Evolutionary conservation across 2,113 vertebrate species (phyloP).

Genomic region (Oncorhynchus gorbuscha): DNA sequence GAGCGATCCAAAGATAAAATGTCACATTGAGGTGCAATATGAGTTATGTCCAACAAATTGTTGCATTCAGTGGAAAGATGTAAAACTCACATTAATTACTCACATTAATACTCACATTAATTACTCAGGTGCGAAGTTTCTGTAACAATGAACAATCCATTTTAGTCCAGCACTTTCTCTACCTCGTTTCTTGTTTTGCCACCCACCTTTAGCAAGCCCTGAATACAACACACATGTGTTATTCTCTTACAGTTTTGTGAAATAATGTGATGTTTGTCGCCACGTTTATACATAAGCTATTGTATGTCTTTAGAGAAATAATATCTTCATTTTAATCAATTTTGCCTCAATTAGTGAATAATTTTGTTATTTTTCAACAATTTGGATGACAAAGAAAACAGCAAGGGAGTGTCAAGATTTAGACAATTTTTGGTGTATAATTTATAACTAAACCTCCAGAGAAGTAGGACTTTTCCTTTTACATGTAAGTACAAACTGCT

Average conservation of each 20-base stretch:
- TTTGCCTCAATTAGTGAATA: slow-evolving; percentile 68
- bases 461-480: slow-evolving; percentile 33
- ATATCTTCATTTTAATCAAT: slow-evolving; percentile 58
- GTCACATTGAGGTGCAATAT: slow-evolving; percentile 8
- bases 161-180: background rate
- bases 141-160: background rate
- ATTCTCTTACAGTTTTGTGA: slow-evolving; percentile 40
- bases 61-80: slow-evolving; percentile 1
- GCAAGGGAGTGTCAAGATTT: slow-evolving; percentile 46
- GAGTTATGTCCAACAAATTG: slow-evolving; percentile 32
- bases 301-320: slow-evolving; percentile 57
- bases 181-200: background rate
- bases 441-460: slow-evolving; percentile 50
- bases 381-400: slow-evolving; percentile 34
- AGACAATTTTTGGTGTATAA: slow-evolving; percentile 47
- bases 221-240: background rate
- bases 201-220: too few species aligned
- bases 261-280: slow-evolving; percentile 60
- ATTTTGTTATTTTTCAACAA: slow-evolving; percentile 65
- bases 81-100: background rate
- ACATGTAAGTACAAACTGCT: slow-evolving; percentile 48
- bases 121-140: background rate
- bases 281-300: slow-evolving; percentile 52
- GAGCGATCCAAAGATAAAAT: slow-evolving; percentile 11
- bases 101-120: background rate